Base-by-base conservation (phyloP, 2,888 invertebrate species). In the Acrobasis repandana region DNA sequence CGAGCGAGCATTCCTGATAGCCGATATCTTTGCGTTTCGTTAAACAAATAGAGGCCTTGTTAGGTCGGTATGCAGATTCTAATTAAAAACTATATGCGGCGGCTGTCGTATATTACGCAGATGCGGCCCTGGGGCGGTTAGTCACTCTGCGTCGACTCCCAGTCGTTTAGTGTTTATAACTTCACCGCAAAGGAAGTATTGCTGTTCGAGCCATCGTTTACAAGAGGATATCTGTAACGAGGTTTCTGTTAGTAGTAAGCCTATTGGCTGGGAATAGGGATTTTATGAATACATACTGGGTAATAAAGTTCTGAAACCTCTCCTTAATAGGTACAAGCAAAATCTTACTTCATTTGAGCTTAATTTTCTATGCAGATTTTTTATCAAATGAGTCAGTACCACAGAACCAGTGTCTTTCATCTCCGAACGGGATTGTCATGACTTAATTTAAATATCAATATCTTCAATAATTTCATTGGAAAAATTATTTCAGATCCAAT, bases 1-100 rank as follows among this genome's bases (percentile, higher is more conserved):
- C 72, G 71, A 79, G 67, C 73, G 74, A 80, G 75, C 69, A 80
- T 80, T 81, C 77, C 73, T 80, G 82, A 86, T 85, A 84, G 76
- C 74, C 66, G 80, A 83, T 86, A 88, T 86, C 85, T 81, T 81
- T 82, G 78, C 79, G 77, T 84, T 86, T 77, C 75, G 77, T 86
- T 83, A 85, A 89, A 88, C 88, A 88, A 90, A 88, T 89, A 89
- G 84, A 79, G 79, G 83, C 74, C 80, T 77, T 74, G 80, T 77
- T 73, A 73, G 77, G 76, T 83, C 82, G 85, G 85, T 80, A 80
- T 83, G 84, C 84, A 82, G 86, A 76, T 83, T 81, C 86, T 88
- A 89, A 90, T 90, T 90, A 89, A 89, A 89, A 90, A 86, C 83
- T 86, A 85, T 88, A 87, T 79, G 76, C 83, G 80, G 76, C 72